Evolutionary conservation across 2,888 invertebrate species (phyloP).

Genomic region (Apamea crenata): DNA sequence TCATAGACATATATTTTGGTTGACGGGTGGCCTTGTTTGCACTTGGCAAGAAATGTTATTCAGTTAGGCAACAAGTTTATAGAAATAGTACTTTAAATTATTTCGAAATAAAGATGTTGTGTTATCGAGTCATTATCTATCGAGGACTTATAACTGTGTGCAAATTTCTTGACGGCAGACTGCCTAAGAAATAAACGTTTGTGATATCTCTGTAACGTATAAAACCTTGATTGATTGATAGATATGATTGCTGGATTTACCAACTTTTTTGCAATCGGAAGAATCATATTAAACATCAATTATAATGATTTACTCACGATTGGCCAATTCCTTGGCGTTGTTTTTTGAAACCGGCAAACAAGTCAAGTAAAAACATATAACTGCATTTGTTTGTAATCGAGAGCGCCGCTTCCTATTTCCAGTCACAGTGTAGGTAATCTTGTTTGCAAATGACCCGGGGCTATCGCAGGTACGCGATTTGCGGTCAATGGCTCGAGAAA

Average conservation of each 20-base stretch:
- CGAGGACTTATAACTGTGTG: slow-evolving; percentile 11
- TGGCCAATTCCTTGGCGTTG: slow-evolving; percentile 25
- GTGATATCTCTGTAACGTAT: slow-evolving; percentile 12
- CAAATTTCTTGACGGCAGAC: neutral
- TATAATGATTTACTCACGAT: slow-evolving; percentile 21
- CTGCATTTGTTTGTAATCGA: slow-evolving; percentile 70
- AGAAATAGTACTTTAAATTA: slow-evolving; percentile 52
- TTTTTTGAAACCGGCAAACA: slow-evolving; percentile 41
- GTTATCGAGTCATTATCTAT: slow-evolving; percentile 7
- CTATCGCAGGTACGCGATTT: slow-evolving; percentile 79
- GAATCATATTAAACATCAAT: slow-evolving; percentile 39
- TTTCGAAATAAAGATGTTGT: slow-evolving; percentile 51
- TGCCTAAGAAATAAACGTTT: slow-evolving; percentile 9
- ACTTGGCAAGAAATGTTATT: slow-evolving; percentile 42
- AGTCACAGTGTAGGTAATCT: slow-evolving; percentile 74
- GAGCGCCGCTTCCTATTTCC: slow-evolving; percentile 70
- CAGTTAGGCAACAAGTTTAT: slow-evolving; percentile 51
- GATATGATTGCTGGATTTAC: slow-evolving; percentile 20
- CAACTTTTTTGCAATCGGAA: slow-evolving; percentile 42
- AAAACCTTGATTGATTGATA: slow-evolving; percentile 20
- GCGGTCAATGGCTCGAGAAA: slow-evolving; percentile 83
- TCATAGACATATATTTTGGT: slow-evolving; percentile 42
- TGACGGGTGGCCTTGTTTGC: slow-evolving; percentile 51
- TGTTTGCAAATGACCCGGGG: slow-evolving; percentile 79
- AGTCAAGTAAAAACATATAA: slow-evolving; percentile 58